Conservation (phyloP, 2,888 invertebrate genomes). For the Netelia virgata region DNA sequence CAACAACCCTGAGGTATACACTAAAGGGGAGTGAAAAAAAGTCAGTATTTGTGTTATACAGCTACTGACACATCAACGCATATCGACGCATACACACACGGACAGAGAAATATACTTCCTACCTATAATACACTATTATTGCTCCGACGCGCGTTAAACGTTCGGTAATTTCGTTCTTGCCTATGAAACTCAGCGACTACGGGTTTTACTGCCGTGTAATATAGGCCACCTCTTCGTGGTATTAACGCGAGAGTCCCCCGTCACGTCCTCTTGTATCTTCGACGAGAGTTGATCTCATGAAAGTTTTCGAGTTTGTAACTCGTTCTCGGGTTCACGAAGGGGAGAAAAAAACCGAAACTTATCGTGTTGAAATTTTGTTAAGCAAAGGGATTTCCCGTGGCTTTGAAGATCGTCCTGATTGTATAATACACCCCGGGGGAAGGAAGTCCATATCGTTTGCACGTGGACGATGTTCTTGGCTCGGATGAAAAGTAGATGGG, state of each 20-base stretch:
- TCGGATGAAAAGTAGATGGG: constrained; percentile 12
- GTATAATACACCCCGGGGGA: constrained; percentile 2
- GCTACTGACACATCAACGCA: background rate
- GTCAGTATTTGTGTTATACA: background rate
- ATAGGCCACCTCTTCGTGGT: background rate
- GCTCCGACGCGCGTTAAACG: background rate
- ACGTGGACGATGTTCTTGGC: constrained; percentile 5
- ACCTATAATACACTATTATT: background rate
- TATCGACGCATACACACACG: background rate
- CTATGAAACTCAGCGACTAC: background rate
- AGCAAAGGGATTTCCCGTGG: constrained; percentile 32
- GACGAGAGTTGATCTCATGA: constrained; percentile 1
- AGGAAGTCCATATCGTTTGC: background rate
- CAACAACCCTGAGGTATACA: background rate
- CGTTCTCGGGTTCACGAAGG: background rate
- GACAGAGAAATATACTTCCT: background rate
- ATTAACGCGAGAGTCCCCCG: background rate
- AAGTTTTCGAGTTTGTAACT: constrained; percentile 26
- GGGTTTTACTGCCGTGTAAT: background rate
- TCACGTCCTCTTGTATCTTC: background rate
- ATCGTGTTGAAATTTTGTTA: constrained; percentile 36
- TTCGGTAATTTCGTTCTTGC: background rate
- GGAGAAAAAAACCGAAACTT: background rate
- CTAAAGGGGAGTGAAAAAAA: background rate
- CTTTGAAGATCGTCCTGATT: constrained; percentile 21